A percentile compares a stretch with the other conserved stretches of the same genome.
phyloP scores from a whole-genome alignment of 1,140 invertebrate genomes.

The Trachelipus rathkii region DNA sequence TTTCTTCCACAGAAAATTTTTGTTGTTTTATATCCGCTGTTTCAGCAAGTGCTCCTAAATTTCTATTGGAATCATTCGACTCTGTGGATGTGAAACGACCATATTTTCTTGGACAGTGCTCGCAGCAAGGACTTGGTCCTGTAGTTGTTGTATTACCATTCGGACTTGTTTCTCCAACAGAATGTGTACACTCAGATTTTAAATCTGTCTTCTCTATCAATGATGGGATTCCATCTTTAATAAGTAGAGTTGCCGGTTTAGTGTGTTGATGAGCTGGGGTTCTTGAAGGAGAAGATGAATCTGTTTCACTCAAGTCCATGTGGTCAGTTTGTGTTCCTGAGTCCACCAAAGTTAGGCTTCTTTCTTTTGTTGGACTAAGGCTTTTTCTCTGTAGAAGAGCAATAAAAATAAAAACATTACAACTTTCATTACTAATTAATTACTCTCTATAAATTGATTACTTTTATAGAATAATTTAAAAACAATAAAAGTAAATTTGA shows the following conservation, averaged over 20 bases:
- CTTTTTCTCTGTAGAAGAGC: slow-evolving; percentile 30
- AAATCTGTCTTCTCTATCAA: neutral
- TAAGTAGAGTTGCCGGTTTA: slow-evolving; percentile 20
- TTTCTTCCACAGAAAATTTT: slow-evolving; percentile 34
- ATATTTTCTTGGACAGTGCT: slow-evolving; percentile 37
- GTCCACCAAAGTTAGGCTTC: slow-evolving; percentile 41
- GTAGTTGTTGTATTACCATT: slow-evolving; percentile 35
- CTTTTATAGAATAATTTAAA: too few species aligned
- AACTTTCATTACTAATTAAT: too few species aligned
- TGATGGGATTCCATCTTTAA: neutral
- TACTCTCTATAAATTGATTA: too few species aligned
- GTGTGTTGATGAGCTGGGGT: slow-evolving; percentile 31
- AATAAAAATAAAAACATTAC: too few species aligned
- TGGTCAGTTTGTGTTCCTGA: slow-evolving; percentile 47
- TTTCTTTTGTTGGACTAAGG: slow-evolving; percentile 41
- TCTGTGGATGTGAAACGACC: slow-evolving; percentile 36
- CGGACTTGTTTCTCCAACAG: slow-evolving; percentile 33
- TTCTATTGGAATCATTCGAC: slow-evolving; percentile 39
- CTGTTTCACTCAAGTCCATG: slow-evolving; percentile 47
- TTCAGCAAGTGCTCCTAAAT: slow-evolving; percentile 30
- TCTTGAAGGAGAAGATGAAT: slow-evolving; percentile 40
- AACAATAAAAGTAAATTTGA: too few species aligned
- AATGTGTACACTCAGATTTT: slow-evolving; percentile 29
- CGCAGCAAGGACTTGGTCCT: slow-evolving; percentile 35
- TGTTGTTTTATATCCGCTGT: slow-evolving; percentile 12